phyloP scores from a whole-genome alignment of 2,888 invertebrate genomes.

The Matsumyia berberina region DNA sequence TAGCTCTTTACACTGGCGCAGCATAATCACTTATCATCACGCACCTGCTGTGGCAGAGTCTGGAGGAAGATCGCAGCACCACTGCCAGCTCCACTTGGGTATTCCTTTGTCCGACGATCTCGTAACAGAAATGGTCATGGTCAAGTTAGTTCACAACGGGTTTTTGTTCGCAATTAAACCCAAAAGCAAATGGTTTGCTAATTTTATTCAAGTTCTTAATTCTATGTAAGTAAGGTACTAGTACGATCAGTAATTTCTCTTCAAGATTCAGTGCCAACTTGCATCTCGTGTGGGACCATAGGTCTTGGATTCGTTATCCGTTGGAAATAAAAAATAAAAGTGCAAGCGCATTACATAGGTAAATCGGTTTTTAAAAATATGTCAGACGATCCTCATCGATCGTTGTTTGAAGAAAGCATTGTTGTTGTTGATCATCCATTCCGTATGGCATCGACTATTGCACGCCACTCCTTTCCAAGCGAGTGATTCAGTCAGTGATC shows the following conservation, averaged over 20 bases:
- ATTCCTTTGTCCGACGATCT: conserved; percentile 18
- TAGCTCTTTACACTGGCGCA: conserved; percentile 34
- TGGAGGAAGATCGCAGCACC: conserved; percentile 15
- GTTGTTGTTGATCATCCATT: conserved; percentile 36
- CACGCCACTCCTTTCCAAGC: conserved; percentile 83
- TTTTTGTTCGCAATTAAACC: conserved; percentile 54
- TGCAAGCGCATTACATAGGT: conserved; percentile 29
- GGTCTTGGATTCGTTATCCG: background rate
- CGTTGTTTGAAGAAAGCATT: conserved; percentile 37
- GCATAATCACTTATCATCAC: conserved; percentile 79
- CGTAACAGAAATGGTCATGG: conserved; percentile 59
- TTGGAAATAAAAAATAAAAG: conserved; percentile 69
- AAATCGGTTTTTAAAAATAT: conserved; percentile 43
- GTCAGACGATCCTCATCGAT: conserved; percentile 42
- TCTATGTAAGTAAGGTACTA: conserved; percentile 37
- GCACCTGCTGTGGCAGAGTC: conserved; percentile 79
- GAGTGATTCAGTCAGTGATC: conserved; percentile 79
- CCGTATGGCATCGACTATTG: conserved; percentile 68
- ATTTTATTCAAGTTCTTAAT: conserved; percentile 74
- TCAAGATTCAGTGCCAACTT: conserved; percentile 51
- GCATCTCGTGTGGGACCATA: background rate
- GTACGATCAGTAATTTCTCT: conserved; percentile 46
- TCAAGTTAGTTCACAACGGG: conserved; percentile 63
- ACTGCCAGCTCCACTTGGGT: background rate
- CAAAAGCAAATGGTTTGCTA: conserved; percentile 56